These are phyloP conservation scores for Cantharis flavilabris DNA, from an alignment of 2,888 invertebrate genomes.

Conservation along the genomic window DNA sequence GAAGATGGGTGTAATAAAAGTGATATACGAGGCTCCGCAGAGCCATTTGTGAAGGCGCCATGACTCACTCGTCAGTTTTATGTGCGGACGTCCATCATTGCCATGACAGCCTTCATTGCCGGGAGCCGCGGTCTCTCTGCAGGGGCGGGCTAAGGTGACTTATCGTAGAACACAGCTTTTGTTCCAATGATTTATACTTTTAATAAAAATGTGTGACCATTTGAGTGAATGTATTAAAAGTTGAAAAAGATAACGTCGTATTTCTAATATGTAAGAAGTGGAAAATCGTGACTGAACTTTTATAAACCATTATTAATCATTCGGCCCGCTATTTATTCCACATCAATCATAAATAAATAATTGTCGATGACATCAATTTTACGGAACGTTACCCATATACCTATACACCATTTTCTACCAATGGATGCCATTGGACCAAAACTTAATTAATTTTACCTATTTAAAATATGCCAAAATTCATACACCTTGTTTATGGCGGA, in stretches of 20 bases:
- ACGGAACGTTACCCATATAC: not conserved
- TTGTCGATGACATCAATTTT: not conserved
- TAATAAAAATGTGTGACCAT: constrained; percentile 68
- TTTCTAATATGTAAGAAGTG: constrained; percentile 32
- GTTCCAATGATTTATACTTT: constrained; percentile 69
- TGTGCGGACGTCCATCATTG: constrained; percentile 73
- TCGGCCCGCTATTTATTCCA: not conserved
- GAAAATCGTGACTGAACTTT: constrained; percentile 26
- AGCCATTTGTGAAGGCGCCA: constrained; percentile 73
- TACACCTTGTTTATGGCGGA: constrained; percentile 41
- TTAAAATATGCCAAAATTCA: constrained; percentile 30
- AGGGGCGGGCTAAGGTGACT: constrained; percentile 57
- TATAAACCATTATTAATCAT: not conserved
- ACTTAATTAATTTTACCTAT: constrained; percentile 6
- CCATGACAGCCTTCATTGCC: constrained; percentile 67
- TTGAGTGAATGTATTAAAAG: constrained; percentile 51
- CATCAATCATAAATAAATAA: not conserved
- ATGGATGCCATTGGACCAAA: not conserved
- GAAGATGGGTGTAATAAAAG: constrained; percentile 74
- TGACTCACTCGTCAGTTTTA: constrained; percentile 76
- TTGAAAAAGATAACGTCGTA: constrained; percentile 35
- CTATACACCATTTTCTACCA: not conserved
- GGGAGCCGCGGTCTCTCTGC: constrained; percentile 52
- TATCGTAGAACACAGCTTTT: constrained; percentile 60
- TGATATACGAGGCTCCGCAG: constrained; percentile 79